Conservation (phyloP, 2,888 invertebrate genomes). For the Plemyria rubiginata region DNA sequence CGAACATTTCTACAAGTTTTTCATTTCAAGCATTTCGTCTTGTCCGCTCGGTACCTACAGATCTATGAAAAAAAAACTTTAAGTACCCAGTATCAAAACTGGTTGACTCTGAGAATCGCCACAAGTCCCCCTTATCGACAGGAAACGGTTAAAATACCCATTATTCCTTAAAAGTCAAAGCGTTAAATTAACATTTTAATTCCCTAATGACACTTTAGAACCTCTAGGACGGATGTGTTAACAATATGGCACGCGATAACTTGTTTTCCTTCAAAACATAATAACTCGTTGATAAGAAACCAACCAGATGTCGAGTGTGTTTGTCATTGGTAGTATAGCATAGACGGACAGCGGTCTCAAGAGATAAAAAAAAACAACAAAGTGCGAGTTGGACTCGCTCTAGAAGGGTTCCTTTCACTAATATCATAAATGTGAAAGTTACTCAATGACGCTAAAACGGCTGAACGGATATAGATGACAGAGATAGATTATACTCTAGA, state of each 20-base stretch:
- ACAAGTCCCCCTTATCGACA: constrained; percentile 46
- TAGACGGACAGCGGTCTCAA: constrained; percentile 19
- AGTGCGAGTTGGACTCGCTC: too few species aligned
- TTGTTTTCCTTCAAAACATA: constrained; percentile 73
- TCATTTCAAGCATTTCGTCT: too few species aligned
- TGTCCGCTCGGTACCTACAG: too few species aligned
- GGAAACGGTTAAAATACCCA: constrained; percentile 44
- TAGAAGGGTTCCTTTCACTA: too few species aligned
- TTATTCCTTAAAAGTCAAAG: constrained; percentile 45
- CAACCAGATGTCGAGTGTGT: constrained; percentile 69
- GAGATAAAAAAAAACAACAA: background rate
- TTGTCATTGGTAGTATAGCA: constrained; percentile 26
- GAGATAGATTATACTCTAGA: too few species aligned
- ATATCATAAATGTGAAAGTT: background rate
- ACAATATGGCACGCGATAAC: constrained; percentile 66
- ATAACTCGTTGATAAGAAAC: constrained; percentile 74
- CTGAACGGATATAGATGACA: too few species aligned
- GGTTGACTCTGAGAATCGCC: constrained; percentile 1
- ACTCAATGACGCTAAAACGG: too few species aligned
- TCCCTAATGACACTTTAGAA: constrained; percentile 56
- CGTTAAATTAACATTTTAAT: constrained; percentile 49
- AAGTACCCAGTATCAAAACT: background rate
- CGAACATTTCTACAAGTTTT: too few species aligned
- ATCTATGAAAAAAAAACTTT: too few species aligned
- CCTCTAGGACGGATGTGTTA: constrained; percentile 71